Base-by-base conservation (phyloP, 2,888 invertebrate genomes). In the Rhodophaea formosa region DNA sequence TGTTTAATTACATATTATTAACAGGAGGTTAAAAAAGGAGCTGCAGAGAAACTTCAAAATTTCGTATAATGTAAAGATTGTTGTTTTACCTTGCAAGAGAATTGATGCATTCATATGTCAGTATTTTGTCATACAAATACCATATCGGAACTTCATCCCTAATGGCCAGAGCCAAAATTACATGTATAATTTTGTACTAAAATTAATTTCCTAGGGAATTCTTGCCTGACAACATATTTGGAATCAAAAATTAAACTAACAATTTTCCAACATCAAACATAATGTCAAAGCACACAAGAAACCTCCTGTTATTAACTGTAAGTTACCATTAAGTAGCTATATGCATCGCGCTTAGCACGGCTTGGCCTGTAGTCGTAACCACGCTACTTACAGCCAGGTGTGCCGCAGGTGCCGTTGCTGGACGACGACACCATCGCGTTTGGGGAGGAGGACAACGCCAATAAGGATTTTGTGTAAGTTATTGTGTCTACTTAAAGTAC, bases 361-460 rank as follows among this genome's bases (percentile, higher is more conserved):
- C 91, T 90, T 88, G 71, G 69, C 77, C 80, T 89, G 75, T 87
- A 66, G 79, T 88, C 74, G 69, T 82, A 67, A 68, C 74, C 65
- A 62, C 80, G 69, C 74, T 75, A 86, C 77, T 91, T 89, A 91
- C 91, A 91, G 89, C 88, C 89, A 61, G 84, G 83, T 88, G 87
- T 91, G 88, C 93, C 92, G 57, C 90, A 97, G 97, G 95, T 96
- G 91, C 95, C 98, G 78, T 90, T 97, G 72, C 93, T 97, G 75
- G 96, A 96, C 71, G 96, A 97, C 77, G 97, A 97, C 85, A 96
- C 96, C 30, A 92, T 97, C 67, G 96, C 95, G 47, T 97, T 97
- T 73, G 97, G 97, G 0, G 97, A 97, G 65, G 97, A 97, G 82
- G 96, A 96, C 72, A 93, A 93, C 56, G 87, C 86, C 17, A 80